phyloP scores from a whole-genome alignment of 2,888 invertebrate genomes.

The Xylota segnis region DNA sequence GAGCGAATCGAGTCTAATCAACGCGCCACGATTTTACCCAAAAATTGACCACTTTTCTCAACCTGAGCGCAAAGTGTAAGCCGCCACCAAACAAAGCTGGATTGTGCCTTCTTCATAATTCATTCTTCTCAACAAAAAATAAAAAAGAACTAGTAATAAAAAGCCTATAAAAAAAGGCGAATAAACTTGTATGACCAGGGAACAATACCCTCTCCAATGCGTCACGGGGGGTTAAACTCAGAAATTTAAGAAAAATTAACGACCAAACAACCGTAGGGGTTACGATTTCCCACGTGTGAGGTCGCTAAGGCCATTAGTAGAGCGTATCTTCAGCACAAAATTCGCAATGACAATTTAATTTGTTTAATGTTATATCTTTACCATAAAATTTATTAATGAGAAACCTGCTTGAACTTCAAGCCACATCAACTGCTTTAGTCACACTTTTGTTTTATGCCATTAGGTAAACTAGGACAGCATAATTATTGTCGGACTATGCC shows the following conservation, averaged over 20 bases:
- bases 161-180: background rate
- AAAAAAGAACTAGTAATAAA: background rate
- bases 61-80: background rate
- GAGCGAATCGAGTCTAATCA: conserved; percentile 10
- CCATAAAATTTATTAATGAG: too few relatives aligned
- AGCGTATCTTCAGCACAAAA: conserved; percentile 18
- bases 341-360: conserved; percentile 14
- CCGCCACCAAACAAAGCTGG: background rate
- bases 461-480: conserved; percentile 48
- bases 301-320: conserved; percentile 16
- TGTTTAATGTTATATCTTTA: background rate
- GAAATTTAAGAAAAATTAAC: background rate
- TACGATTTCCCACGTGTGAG: conserved; percentile 23
- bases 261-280: background rate
- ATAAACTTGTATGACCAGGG: conserved; percentile 1
- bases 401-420: too few relatives aligned
- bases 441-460: conserved; percentile 19
- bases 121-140: background rate
- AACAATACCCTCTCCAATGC: conserved; percentile 8
- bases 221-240: conserved; percentile 31
- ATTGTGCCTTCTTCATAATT: conserved; percentile 11
- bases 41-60: conserved; percentile 30
- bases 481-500: conserved; percentile 43
- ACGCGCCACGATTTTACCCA: background rate
- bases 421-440: background rate